These are phyloP conservation scores for Siniperca knerii DNA, from an alignment of 2,113 vertebrate species.

Conservation along the genomic window DNA sequence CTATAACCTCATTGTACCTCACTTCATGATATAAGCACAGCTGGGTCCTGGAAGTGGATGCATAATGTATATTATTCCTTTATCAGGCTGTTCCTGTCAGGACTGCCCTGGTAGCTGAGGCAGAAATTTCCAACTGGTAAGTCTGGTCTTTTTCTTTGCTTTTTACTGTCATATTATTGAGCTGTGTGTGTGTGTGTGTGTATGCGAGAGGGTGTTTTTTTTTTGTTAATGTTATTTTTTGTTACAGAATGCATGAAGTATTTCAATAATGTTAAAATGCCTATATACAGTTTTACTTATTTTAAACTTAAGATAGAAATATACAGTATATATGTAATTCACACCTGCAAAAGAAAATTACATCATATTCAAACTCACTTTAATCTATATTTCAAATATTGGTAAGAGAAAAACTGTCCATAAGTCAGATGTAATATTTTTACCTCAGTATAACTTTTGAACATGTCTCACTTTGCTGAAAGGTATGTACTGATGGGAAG, in stretches of 20 bases:
- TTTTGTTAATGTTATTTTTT: background rate
- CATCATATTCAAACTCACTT: background rate
- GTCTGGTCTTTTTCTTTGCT: background rate
- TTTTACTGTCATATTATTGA: background rate
- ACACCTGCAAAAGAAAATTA: background rate
- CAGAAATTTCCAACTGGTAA: conserved; percentile 23
- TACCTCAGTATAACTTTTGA: background rate
- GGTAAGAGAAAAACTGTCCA: background rate
- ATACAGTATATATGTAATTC: background rate
- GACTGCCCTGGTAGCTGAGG: background rate
- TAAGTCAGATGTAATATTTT: background rate
- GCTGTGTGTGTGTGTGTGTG: background rate
- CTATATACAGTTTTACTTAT: background rate
- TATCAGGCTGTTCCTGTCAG: conserved; percentile 32
- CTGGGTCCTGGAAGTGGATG: conserved; percentile 26
- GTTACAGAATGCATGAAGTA: background rate
- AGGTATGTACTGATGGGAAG: conserved; percentile 4
- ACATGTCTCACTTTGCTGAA: conserved; percentile 4
- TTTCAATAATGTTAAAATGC: background rate
- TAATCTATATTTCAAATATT: background rate
- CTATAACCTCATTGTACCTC: conserved; percentile 36
- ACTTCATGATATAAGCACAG: conserved; percentile 25
- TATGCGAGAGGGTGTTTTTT: background rate
- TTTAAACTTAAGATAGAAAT: too few species aligned
- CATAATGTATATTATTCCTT: conserved; percentile 45